Conservation (phyloP, 2,888 invertebrate genomes). For the Bimastos eiseni region DNA sequence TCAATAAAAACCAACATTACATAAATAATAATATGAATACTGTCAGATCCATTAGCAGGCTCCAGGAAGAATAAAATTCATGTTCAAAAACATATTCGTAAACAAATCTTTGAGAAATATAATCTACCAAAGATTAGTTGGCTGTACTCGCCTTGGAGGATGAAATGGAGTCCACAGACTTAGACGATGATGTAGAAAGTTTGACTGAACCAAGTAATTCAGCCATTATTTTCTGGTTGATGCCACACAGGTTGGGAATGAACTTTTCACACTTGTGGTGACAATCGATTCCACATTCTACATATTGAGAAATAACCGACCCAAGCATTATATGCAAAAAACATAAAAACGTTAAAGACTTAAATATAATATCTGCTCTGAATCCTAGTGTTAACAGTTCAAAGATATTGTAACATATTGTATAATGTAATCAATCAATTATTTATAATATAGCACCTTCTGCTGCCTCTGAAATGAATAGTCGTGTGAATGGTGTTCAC, state of each 20-base stretch:
- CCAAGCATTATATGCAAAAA: background rate
- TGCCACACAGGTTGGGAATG: conserved; percentile 95
- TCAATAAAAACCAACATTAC: background rate
- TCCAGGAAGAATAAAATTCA: background rate
- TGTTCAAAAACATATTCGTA: background rate
- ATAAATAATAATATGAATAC: background rate
- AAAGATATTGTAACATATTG: background rate
- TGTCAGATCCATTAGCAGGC: background rate
- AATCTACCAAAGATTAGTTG: background rate
- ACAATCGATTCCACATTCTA: conserved; percentile 90
- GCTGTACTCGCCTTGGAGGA: background rate
- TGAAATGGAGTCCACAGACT: background rate
- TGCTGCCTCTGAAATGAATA: background rate
- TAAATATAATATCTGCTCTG: background rate
- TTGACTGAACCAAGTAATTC: conserved; percentile 68
- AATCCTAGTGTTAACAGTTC: no score
- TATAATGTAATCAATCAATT: background rate
- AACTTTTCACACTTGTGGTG: conserved; percentile 97
- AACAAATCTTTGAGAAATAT: background rate
- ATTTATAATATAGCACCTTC: background rate
- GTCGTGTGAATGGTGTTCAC: no score
- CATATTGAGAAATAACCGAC: conserved; percentile 28
- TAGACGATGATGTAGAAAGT: background rate
- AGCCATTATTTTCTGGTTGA: conserved; percentile 95
- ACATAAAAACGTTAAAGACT: background rate